Conservation (phyloP, 1,140 invertebrate species). For the Bilobella aurantiaca region DNA sequence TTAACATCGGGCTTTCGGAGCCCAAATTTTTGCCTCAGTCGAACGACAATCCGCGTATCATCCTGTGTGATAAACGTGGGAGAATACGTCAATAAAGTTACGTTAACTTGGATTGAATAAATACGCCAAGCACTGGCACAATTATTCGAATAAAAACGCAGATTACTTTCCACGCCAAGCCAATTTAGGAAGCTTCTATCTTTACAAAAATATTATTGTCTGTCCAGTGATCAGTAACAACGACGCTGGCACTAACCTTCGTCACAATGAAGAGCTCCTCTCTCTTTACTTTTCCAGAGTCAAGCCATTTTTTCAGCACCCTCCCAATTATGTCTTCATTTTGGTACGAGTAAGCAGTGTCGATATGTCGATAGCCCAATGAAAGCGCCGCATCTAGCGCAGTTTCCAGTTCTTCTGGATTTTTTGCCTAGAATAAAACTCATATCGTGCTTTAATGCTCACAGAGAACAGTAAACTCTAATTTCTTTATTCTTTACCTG, state of each 20-base stretch:
- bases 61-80: no score
- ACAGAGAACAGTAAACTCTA: not conserved
- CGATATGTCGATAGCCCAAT: constrained; percentile 39
- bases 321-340: constrained; percentile 40
- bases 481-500: not conserved
- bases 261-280: constrained; percentile 41
- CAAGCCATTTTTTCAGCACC: constrained; percentile 36
- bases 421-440: constrained; percentile 10
- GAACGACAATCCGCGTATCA: no score
- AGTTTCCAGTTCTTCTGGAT: constrained; percentile 30
- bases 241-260: constrained; percentile 38
- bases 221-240: no score
- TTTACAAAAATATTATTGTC: constrained; percentile 36
- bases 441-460: not conserved
- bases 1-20: no score
- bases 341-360: constrained; percentile 37
- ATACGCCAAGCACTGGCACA: no score
- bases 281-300: constrained; percentile 37
- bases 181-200: not conserved
- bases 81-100: no score
- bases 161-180: no score
- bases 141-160: no score
- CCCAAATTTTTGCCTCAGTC: no score
- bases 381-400: constrained; percentile 38
- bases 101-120: no score